Percentiles rank a stretch among this genome's conserved stretches.
Evolutionary conservation across 2,888 invertebrate species (phyloP).

Genomic region (Chelonus formosanus): DNA sequence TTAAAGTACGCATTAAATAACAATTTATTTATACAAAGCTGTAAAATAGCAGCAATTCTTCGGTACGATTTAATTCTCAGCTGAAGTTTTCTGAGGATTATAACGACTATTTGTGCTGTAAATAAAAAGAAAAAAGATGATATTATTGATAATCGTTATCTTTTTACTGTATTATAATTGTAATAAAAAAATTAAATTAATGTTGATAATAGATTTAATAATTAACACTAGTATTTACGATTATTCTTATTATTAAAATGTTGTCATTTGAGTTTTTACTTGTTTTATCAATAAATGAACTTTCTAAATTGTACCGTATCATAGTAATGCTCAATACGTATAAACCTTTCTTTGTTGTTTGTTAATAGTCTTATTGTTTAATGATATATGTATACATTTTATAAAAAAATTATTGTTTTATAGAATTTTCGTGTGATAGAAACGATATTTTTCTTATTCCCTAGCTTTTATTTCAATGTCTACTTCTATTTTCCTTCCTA

Average conservation of each 20-base stretch:
- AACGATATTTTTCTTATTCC: constrained; percentile 28
- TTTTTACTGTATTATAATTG: too few species aligned
- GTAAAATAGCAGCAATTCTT: constrained; percentile 3
- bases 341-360: too few species aligned
- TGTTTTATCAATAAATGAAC: too few species aligned
- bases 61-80: constrained; percentile 10
- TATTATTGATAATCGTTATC: constrained; percentile 10
- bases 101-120: constrained; percentile 41
- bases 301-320: too few species aligned
- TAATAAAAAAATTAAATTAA: too few species aligned
- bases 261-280: too few species aligned
- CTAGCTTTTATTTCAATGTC: constrained; percentile 49
- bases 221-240: too few species aligned
- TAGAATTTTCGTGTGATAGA: too few species aligned
- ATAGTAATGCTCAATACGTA: too few species aligned
- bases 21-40: constrained; percentile 6
- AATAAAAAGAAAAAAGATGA: constrained; percentile 41
- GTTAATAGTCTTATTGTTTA: not conserved
- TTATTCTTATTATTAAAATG: too few species aligned
- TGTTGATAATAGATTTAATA: too few species aligned
- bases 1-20: constrained; percentile 1
- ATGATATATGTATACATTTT: not conserved
- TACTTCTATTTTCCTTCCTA: constrained; percentile 61
- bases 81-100: constrained; percentile 35
- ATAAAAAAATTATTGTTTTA: not conserved